Percentiles rank a stretch among this genome's conserved stretches.
These are phyloP conservation scores for Phenacoccus solenopsis DNA, from an alignment of 1,140 invertebrate species.

Conservation along the genomic window DNA sequence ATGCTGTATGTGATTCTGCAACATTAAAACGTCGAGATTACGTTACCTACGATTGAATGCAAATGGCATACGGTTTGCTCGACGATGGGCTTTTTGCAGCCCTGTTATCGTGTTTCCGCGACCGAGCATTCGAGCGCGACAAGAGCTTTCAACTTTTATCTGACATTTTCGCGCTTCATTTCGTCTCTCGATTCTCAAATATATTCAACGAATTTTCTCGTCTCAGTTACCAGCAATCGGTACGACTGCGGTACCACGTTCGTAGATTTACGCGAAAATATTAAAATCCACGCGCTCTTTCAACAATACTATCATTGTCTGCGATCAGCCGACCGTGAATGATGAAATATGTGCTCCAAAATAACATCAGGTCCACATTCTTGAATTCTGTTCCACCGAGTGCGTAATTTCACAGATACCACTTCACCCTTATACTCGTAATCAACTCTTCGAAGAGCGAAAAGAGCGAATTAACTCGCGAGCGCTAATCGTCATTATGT, in stretches of 20 bases:
- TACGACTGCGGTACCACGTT: neutral
- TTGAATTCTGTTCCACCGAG: neutral
- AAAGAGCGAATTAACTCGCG: no score
- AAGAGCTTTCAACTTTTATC: neutral
- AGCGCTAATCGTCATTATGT: neutral
- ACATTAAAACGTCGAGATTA: constrained; percentile 26
- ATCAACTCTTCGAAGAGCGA: neutral
- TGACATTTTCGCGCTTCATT: neutral
- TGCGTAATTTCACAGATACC: neutral
- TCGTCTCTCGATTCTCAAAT: no score
- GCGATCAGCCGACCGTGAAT: neutral
- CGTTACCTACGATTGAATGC: no score
- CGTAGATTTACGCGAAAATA: neutral
- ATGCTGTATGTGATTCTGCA: constrained; percentile 56
- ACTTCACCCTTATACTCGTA: no score
- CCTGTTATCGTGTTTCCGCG: no score
- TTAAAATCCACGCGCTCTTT: neutral
- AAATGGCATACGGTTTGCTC: no score
- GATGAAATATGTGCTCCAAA: neutral
- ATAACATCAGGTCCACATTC: no score
- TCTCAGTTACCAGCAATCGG: no score
- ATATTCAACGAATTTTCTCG: no score
- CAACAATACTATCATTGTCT: neutral
- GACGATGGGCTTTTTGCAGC: no score
- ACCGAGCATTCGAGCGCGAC: neutral